These are phyloP conservation scores for human (Homo sapiens) DNA, from an alignment of 2,113 vertebrate species.

Conservation along the genomic window GRCh38 chr11:31140001-31140500, in stretches of 20 bases:
- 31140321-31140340: background rate
- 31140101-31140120: slow-evolving; percentile 1
- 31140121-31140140: slow-evolving; percentile 17
- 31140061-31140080: slow-evolving; percentile 33
- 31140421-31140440: background rate
- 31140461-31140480: background rate
- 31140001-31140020: slow-evolving; percentile 45
- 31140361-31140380: background rate
- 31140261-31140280: background rate
- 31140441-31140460: background rate
- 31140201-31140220: slow-evolving; percentile 10
- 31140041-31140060: slow-evolving; percentile 48
- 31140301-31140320: background rate
- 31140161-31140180: slow-evolving; percentile 11
- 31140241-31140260: background rate
- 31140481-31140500: background rate
- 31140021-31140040: slow-evolving; percentile 5
- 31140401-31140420: background rate
- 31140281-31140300: slow-evolving; percentile 32
- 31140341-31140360: background rate
- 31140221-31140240: background rate
- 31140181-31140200: background rate
- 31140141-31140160: slow-evolving; percentile 33
- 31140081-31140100: slow-evolving; percentile 1
- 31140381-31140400: background rate